phyloP scores from a whole-genome alignment of 2,113 vertebrate species.

The Choloepus hoffmanni region DNA sequence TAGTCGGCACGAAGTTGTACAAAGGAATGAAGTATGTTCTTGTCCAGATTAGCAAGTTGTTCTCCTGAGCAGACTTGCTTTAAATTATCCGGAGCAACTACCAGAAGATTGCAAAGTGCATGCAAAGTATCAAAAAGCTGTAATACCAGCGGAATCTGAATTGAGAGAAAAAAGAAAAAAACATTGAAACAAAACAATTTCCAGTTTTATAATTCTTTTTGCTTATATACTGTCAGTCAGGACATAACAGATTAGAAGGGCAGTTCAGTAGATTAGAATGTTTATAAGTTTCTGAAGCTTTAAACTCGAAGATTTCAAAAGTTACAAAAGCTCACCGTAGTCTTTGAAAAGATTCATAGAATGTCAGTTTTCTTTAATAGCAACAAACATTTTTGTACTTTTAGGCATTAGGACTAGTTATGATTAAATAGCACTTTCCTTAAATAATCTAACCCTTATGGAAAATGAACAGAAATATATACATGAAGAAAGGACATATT shows the following conservation, averaged over 20 bases:
- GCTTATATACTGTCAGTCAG: neutral
- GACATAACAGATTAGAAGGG: neutral
- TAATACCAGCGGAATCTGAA: slow-evolving; percentile 96
- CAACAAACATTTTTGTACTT: slow-evolving; percentile 43
- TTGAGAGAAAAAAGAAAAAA: slow-evolving; percentile 43
- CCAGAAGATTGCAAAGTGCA: slow-evolving; percentile 98
- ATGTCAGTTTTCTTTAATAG: slow-evolving; percentile 9
- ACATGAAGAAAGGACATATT: slow-evolving; percentile 56
- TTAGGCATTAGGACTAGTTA: slow-evolving; percentile 33
- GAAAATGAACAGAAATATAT: slow-evolving; percentile 29
- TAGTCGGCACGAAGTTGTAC: slow-evolving; percentile 98
- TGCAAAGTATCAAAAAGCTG: slow-evolving; percentile 99
- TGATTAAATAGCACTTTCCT: slow-evolving; percentile 45
- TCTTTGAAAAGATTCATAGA: slow-evolving; percentile 41
- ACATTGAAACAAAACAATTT: slow-evolving; percentile 45
- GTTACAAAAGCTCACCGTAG: slow-evolving; percentile 16
- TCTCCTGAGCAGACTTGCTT: slow-evolving; percentile 99
- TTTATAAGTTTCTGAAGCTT: slow-evolving; percentile 23
- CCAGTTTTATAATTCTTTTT: neutral
- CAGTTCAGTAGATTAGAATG: neutral
- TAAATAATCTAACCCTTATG: slow-evolving; percentile 56
- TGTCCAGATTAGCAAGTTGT: slow-evolving; percentile 98
- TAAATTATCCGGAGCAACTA: slow-evolving; percentile 98
- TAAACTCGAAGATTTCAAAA: slow-evolving; percentile 51
- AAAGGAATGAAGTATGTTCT: slow-evolving; percentile 98